Conservation (phyloP, 2,888 invertebrate species). For the Onthophagus sagittarius region DNA sequence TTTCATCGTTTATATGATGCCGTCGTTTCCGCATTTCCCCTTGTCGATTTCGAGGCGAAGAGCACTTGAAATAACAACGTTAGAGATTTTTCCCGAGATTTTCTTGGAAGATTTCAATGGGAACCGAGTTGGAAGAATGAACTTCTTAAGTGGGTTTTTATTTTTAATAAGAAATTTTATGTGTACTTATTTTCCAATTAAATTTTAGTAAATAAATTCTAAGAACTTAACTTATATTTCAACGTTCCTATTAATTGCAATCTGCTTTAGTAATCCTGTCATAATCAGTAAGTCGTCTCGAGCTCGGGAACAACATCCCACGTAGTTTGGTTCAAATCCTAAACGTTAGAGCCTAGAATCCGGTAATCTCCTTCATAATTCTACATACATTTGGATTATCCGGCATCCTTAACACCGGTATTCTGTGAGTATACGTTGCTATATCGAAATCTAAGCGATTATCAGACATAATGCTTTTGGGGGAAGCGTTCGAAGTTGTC, state of each 20-base stretch:
- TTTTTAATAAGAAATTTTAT: not conserved
- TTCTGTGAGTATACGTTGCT: not conserved
- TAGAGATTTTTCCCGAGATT: not conserved
- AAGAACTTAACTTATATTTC: not conserved
- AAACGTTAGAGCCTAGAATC: not conserved
- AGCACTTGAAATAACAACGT: not conserved
- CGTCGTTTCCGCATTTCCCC: not conserved
- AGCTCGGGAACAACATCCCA: not conserved
- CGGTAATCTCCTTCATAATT: not conserved
- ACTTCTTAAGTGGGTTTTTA: not conserved
- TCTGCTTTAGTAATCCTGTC: not conserved
- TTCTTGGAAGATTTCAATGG: not conserved
- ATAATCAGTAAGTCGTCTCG: not conserved
- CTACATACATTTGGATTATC: not conserved
- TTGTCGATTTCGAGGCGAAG: not conserved
- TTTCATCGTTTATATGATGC: constrained; percentile 1
- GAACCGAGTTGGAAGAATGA: not conserved
- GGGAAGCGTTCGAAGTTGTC: not conserved
- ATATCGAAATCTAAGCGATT: not conserved
- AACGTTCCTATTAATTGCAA: not conserved
- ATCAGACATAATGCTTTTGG: not conserved
- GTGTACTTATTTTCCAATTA: not conserved
- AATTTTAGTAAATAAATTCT: not conserved
- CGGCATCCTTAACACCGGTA: not conserved
- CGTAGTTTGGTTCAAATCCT: not conserved